Percentiles rank a stretch among this genome's conserved stretches.
These are phyloP conservation scores for Agrenia bidenticulata DNA, from an alignment of 2,888 invertebrate species.

Conservation along the genomic window DNA sequence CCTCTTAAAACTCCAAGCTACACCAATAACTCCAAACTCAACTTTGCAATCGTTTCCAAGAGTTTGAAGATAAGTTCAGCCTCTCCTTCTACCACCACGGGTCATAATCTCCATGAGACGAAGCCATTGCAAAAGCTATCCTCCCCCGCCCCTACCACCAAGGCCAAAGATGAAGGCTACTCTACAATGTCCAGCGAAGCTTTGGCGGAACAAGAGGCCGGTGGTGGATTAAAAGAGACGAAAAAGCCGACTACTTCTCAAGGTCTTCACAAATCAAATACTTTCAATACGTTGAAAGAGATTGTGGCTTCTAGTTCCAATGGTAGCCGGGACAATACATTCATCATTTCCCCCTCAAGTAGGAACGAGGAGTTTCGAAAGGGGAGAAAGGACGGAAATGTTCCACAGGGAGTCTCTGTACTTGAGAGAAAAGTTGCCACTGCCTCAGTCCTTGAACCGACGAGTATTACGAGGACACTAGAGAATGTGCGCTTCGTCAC, in stretches of 20 bases:
- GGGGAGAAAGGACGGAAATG: too few species aligned
- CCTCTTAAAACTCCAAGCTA: constrained; percentile 27
- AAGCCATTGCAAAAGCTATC: constrained; percentile 1
- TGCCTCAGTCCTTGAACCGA: constrained; percentile 8
- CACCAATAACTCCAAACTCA: constrained; percentile 32
- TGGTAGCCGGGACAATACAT: background rate
- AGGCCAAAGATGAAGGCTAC: constrained; percentile 50
- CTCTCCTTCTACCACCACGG: background rate
- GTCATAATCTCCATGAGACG: background rate
- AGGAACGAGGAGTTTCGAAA: too few species aligned
- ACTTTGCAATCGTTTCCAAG: constrained; percentile 25
- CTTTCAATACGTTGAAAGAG: constrained; percentile 46
- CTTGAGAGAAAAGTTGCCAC: constrained; percentile 8
- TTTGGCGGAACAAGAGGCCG: constrained; percentile 46
- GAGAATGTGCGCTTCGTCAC: constrained; percentile 47
- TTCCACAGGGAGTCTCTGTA: too few species aligned
- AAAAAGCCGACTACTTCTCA: background rate
- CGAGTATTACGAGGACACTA: constrained; percentile 26
- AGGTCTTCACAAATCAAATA: constrained; percentile 49
- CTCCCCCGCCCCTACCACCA: background rate
- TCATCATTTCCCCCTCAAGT: background rate
- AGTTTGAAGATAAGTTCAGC: constrained; percentile 1
- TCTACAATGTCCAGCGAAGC: constrained; percentile 52
- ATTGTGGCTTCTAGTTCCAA: constrained; percentile 9
- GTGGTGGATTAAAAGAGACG: background rate